phyloP scores from a whole-genome alignment of 2,797 vertebrate genomes.

The Hemitrygon akajei region DNA sequence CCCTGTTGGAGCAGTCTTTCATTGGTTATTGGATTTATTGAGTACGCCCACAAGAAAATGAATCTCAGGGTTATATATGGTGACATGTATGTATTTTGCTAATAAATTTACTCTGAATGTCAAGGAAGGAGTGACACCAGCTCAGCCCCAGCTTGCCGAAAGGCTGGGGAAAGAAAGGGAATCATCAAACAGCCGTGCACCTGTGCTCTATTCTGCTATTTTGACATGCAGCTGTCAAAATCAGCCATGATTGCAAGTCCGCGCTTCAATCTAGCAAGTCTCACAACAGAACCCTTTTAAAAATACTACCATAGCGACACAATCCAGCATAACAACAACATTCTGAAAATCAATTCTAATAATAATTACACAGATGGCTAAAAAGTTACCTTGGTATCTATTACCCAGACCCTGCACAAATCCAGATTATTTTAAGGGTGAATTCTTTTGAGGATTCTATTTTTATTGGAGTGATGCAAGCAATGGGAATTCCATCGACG shows the following conservation, averaged over 20 bases:
- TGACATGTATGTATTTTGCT: too few relatives aligned
- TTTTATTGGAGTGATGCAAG: conserved; percentile 43
- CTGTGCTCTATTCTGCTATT: not conserved
- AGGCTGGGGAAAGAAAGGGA: not conserved
- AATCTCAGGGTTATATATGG: too few relatives aligned
- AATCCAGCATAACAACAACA: not conserved
- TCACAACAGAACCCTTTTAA: not conserved
- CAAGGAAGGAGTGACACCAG: not conserved
- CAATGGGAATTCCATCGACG: conserved; percentile 55
- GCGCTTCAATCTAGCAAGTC: not conserved
- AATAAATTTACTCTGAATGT: too few relatives aligned
- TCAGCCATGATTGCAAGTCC: not conserved
- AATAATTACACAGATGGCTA: not conserved
- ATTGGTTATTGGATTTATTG: too few relatives aligned
- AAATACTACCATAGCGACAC: not conserved
- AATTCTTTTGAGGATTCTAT: conserved; percentile 1
- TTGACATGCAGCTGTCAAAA: not conserved
- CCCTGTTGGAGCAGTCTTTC: too few relatives aligned
- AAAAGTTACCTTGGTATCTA: not conserved
- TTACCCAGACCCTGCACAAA: not conserved
- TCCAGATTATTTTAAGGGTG: not conserved
- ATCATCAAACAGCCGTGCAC: not conserved
- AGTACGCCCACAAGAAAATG: too few relatives aligned
- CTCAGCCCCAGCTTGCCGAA: not conserved
- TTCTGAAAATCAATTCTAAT: not conserved